These are phyloP conservation scores for Henricia sp. DNA, from an alignment of 53 echinoderm and acorn worm species.

Conservation along the genomic window DNA sequence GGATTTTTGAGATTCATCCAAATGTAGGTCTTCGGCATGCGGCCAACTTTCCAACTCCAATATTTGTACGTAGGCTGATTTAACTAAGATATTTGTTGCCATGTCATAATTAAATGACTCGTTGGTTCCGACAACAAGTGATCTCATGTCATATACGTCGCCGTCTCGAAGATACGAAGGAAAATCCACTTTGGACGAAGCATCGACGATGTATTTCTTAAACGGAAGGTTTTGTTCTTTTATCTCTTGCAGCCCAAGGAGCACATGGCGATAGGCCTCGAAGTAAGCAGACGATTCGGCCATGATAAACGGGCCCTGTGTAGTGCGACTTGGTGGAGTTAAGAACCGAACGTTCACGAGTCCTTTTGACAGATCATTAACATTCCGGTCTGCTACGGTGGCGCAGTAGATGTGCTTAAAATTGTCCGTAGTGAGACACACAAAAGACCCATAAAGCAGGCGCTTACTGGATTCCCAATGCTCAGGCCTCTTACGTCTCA, in stretches of 20 bases:
- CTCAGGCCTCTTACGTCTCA: conserved; percentile 29
- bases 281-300: too few relatives aligned
- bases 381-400: conserved; percentile 78
- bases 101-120: too few relatives aligned
- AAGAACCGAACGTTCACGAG: conserved; percentile 41
- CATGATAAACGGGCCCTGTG: conserved; percentile 84
- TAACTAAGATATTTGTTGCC: background rate
- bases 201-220: too few relatives aligned
- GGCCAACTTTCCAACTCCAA: conserved; percentile 62
- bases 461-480: conserved; percentile 83
- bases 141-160: background rate
- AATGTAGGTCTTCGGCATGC: conserved; percentile 38
- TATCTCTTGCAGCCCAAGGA: too few relatives aligned
- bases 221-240: too few relatives aligned
- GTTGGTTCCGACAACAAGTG: background rate
- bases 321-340: conserved; percentile 71
- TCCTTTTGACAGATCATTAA: conserved; percentile 57
- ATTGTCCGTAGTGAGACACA: conserved; percentile 76
- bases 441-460: conserved; percentile 76
- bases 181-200: conserved; percentile 56
- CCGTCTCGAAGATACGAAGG: conserved; percentile 67
- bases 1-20: conserved; percentile 77
- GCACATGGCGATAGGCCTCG: too few relatives aligned
- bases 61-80: background rate
- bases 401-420: conserved; percentile 73